Base-by-base conservation (phyloP, 2,113 vertebrate genomes). In the Girardinichthys multiradiatus region DNA sequence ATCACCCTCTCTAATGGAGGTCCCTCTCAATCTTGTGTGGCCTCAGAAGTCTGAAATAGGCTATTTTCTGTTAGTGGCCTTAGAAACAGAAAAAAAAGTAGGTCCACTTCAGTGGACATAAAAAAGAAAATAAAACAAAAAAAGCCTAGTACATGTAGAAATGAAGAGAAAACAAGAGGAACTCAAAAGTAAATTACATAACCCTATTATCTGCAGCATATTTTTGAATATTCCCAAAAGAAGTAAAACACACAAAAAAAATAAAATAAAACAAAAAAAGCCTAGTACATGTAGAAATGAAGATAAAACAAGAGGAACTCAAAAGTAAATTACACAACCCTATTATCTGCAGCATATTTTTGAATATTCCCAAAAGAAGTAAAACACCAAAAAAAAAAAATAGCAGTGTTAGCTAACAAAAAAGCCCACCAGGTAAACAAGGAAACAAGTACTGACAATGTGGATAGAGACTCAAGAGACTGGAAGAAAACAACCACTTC, bases 1-100 rank as follows among this genome's bases (percentile, higher is more conserved):
- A 88, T 80, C 80, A 80, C 15, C 62, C 68, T 69, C 85, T 74
- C 82, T 83, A 84, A 88, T 86, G 81, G 73, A 70, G 80, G 85
- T 70, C 81, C 21, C 70, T 83, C 76, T 86, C 76, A 82, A 37
- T 37, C 61, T 28, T 14, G 29, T 77, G 64, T 64, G 59, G 80
- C 79, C 76, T 81, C 71, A 75, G 75, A 86, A 81, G 82, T 64
- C 79, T 77, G 72, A 67, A 80, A 80, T 82, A 80, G 80, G 67
- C 76, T 76, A 72, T 90, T 89, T 89, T 86, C 88, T 64, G 42
- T 83, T 70, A 57, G 69, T 78, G 76, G 82, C 73, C 71, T 74
- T 68, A 19, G 66, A 26, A 10, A 19, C 14, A 4, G 0, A 0
- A 57, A 57, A 17, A 35, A 19, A 6, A 2, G 21, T 26, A 8